Evolutionary conservation across 2,113 vertebrate genomes (phyloP).

Genomic region (Corydoras maculifer): DNA sequence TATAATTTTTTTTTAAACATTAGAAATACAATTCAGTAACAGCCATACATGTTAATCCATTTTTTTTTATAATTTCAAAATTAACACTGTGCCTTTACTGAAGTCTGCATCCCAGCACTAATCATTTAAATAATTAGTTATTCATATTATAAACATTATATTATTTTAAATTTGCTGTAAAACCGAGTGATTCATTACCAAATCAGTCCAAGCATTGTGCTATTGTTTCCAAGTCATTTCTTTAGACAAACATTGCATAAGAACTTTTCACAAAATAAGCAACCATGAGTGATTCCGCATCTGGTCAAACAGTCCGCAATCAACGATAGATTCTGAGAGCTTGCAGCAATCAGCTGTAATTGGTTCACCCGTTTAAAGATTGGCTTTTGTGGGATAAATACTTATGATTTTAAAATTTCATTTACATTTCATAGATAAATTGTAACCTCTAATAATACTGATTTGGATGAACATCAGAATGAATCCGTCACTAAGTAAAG

Average conservation of each 20-base stretch:
- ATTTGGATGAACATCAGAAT: constrained; percentile 31
- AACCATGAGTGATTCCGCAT: constrained; percentile 26
- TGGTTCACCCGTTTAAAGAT: constrained; percentile 38
- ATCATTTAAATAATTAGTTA: background rate
- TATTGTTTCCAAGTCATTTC: constrained; percentile 20
- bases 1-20: too few relatives aligned
- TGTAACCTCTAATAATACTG: constrained; percentile 46
- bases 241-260: constrained; percentile 11
- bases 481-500: constrained; percentile 40
- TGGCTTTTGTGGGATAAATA: constrained; percentile 21
- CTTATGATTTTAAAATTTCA: constrained; percentile 38
- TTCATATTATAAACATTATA: constrained; percentile 8
- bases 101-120: too few relatives aligned
- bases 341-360: constrained; percentile 56
- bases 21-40: too few relatives aligned
- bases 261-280: constrained; percentile 16
- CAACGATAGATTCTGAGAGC: constrained; percentile 41
- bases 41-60: too few relatives aligned
- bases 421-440: constrained; percentile 44
- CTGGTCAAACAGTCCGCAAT: constrained; percentile 46
- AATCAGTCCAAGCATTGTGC: constrained; percentile 4
- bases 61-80: too few relatives aligned
- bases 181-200: constrained; percentile 17
- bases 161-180: background rate
- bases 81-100: too few relatives aligned